Base-by-base conservation (phyloP, 2,113 vertebrate genomes). In the Puffinus mauretanicus region DNA sequence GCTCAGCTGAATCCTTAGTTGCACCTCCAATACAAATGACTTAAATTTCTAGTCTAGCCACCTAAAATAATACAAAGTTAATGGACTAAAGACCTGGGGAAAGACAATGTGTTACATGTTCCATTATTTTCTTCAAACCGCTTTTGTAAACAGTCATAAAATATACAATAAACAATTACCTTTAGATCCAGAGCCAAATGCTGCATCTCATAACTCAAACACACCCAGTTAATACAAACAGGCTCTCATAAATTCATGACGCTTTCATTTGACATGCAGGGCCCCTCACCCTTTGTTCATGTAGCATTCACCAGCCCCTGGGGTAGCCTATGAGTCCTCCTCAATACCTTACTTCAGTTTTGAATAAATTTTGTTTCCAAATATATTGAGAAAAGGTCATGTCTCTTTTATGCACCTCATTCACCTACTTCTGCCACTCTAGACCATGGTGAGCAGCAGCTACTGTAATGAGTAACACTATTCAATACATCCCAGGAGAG, bases 141-240 rank as follows among this genome's bases (percentile, higher is more conserved):
- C 94, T 90, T 91, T 66, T 94, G 78, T 96, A 94, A 95, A 95
- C 78, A 93, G 78, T 82, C 78, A 80, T 96, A 90, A 97, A 95
- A 91, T 55, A 79, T 29, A 51, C 60, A 75, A 44, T 64, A 96
- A 96, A 95, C 40, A 84, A 67, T 84, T 89, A 71, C 49, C 82
- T 90, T 97, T 88, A 86, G 81, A 94, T 90, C 73, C 54, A 71
- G 51, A 96, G 93, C 95, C 94, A 97, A 95, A 70, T 42, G 29
- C 47, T 90, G 73, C 78, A 73, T 82, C 91, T 84, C 1, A 0
- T 75, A 91, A 75, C 40, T 89, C 58, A 89, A 84, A 82, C 51
- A 55, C 78, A 80, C 38, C 24, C 81, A 91, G 75, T 25, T 70
- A 69, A 77, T 22, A 60, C 17, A 73, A 83, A 82, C 10, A 79